These are phyloP conservation scores for Araneus ventricosus DNA, from an alignment of 1,140 invertebrate genomes.

Conservation along the genomic window DNA sequence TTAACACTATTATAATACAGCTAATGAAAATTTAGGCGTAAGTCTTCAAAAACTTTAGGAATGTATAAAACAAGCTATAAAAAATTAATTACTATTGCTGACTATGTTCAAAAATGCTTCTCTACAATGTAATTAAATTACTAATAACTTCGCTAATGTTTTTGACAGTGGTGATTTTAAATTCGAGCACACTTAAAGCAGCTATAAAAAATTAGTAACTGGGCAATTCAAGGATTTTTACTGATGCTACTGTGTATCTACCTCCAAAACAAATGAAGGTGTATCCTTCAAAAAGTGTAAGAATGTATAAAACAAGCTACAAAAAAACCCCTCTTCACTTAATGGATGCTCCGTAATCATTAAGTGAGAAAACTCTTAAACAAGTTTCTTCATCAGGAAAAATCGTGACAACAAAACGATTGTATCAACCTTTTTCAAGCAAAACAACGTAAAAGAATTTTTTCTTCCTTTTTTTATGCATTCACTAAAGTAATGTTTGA, in stretches of 20 bases:
- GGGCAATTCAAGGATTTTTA: too few species aligned
- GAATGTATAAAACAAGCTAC: neutral
- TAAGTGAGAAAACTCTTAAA: neutral
- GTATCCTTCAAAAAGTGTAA: neutral
- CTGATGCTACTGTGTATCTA: too few species aligned
- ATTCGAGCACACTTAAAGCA: too few species aligned
- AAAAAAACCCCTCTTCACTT: neutral
- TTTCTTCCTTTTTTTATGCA: neutral
- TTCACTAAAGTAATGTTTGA: neutral
- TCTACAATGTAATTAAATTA: too few species aligned
- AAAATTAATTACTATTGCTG: too few species aligned
- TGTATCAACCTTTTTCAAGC: neutral
- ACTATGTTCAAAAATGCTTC: too few species aligned
- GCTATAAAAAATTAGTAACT: too few species aligned
- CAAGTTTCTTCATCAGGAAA: neutral
- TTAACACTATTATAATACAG: too few species aligned
- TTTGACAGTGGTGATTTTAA: too few species aligned
- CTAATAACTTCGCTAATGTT: too few species aligned
- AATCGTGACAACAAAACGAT: slow-evolving; percentile 12
- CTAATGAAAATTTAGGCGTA: too few species aligned
- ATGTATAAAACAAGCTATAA: neutral
- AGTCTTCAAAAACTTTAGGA: neutral
- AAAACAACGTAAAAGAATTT: neutral
- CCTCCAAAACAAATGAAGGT: neutral
- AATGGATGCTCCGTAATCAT: neutral